Evolutionary conservation across 2,888 invertebrate genomes (phyloP).

Genomic region (Drosophila nigritarsus): DNA sequence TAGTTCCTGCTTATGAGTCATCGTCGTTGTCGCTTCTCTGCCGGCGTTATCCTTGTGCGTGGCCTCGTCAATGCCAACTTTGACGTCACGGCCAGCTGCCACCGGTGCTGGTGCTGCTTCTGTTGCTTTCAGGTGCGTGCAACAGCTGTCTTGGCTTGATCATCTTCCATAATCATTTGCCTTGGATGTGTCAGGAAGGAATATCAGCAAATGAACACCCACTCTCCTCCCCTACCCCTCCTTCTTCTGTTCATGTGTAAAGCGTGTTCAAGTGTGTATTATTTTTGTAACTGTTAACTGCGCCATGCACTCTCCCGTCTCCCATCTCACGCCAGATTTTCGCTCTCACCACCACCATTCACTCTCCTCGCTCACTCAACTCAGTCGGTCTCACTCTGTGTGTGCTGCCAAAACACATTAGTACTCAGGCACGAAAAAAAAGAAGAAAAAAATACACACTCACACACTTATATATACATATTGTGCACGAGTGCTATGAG

Average conservation of each 20-base stretch:
- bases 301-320: neutral
- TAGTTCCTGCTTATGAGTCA: slow-evolving; percentile 75
- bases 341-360: slow-evolving; percentile 27
- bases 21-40: slow-evolving; percentile 41
- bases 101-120: slow-evolving; percentile 11
- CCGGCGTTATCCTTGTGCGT: slow-evolving; percentile 67
- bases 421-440: slow-evolving; percentile 79
- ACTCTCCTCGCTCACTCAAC: slow-evolving; percentile 12
- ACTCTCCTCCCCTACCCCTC: slow-evolving; percentile 5
- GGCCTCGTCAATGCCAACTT: slow-evolving; percentile 68
- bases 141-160: slow-evolving; percentile 54
- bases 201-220: slow-evolving; percentile 13
- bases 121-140: slow-evolving; percentile 68
- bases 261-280: slow-evolving; percentile 61
- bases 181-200: slow-evolving; percentile 48
- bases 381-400: slow-evolving; percentile 11
- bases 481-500: slow-evolving; percentile 71
- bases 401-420: slow-evolving; percentile 75
- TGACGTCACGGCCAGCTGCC: slow-evolving; percentile 49
- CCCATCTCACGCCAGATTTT: slow-evolving; percentile 4
- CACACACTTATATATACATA: slow-evolving; percentile 10
- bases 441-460: slow-evolving; percentile 50
- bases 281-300: slow-evolving; percentile 67
- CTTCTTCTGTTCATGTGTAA: slow-evolving; percentile 14
- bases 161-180: slow-evolving; percentile 35